Evolutionary conservation across 2,888 invertebrate genomes (phyloP).

Genomic region (Ophioninae sp.): DNA sequence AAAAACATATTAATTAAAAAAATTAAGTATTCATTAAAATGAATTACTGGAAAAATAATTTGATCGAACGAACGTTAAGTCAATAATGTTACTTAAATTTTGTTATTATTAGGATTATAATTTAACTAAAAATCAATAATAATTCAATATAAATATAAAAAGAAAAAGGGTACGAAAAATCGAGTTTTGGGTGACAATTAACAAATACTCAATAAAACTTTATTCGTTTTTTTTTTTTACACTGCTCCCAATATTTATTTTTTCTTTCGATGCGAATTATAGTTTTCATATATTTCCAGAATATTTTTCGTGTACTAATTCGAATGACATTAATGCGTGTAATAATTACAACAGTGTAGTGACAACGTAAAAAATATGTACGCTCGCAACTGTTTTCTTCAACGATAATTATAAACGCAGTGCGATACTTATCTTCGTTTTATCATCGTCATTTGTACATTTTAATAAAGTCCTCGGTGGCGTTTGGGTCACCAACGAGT

Average conservation of each 20-base stretch:
- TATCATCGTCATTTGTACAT: constrained; percentile 25
- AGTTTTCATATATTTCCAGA: background rate
- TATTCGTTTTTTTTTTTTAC: constrained; percentile 25
- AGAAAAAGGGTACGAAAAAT: background rate
- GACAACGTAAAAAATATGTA: constrained; percentile 46
- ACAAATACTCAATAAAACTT: constrained; percentile 50
- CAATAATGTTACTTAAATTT: too few relatives aligned
- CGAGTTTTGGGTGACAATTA: constrained; percentile 3
- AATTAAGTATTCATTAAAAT: too few relatives aligned
- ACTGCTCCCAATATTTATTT: background rate
- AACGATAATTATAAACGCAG: constrained; percentile 21
- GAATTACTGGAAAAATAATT: too few relatives aligned
- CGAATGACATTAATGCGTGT: background rate
- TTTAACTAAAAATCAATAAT: too few relatives aligned
- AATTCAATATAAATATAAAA: background rate
- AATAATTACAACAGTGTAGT: constrained; percentile 4
- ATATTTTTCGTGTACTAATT: background rate
- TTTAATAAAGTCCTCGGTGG: constrained; percentile 22
- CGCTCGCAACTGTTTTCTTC: constrained; percentile 10
- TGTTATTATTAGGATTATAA: too few relatives aligned
- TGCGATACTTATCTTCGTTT: constrained; percentile 33
- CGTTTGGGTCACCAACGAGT: background rate
- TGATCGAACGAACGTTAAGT: too few relatives aligned
- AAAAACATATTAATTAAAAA: too few relatives aligned
- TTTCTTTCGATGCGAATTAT: constrained; percentile 1